Conservation (phyloP, 2,797 vertebrate species). For the Gobionotothen gibberifrons region DNA sequence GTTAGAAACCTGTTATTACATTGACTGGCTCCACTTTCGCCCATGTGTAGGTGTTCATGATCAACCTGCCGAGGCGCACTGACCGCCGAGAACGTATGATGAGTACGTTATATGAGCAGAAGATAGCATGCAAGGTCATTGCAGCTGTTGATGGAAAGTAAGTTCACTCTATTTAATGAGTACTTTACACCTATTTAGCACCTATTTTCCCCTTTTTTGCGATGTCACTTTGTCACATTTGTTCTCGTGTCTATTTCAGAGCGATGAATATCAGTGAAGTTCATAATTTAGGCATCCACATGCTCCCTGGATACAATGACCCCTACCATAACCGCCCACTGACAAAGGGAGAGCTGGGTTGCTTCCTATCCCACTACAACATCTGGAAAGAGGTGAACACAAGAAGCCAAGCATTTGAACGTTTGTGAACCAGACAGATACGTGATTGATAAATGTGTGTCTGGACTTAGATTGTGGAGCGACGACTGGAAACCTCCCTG, state of each 20-base stretch:
- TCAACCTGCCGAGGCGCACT: constrained; percentile 87
- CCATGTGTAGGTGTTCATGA: constrained; percentile 89
- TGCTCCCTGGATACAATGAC: constrained; percentile 93
- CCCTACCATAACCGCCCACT: constrained; percentile 93
- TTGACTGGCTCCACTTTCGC: neutral
- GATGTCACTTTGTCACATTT: neutral
- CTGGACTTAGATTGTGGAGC: constrained; percentile 82
- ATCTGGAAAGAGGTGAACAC: constrained; percentile 92
- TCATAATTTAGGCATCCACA: constrained; percentile 87
- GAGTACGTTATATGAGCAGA: constrained; percentile 82
- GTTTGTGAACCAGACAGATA: neutral
- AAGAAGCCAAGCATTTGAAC: neutral
- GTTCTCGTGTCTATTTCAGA: constrained; percentile 70
- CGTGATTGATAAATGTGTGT: constrained; percentile 15
- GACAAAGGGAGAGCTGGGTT: constrained; percentile 94
- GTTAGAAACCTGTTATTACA: constrained; percentile 23
- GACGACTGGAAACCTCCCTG: constrained; percentile 82
- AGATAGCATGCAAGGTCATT: constrained; percentile 85
- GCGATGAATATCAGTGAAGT: constrained; percentile 91
- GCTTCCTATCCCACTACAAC: constrained; percentile 94
- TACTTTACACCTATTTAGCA: neutral
- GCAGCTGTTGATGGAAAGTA: constrained; percentile 93
- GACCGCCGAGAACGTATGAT: constrained; percentile 90
- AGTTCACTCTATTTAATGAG: constrained; percentile 57
- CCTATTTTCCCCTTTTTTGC: neutral